phyloP scores from a whole-genome alignment of 1,140 invertebrate genomes.

The Cotesia vestalis region DNA sequence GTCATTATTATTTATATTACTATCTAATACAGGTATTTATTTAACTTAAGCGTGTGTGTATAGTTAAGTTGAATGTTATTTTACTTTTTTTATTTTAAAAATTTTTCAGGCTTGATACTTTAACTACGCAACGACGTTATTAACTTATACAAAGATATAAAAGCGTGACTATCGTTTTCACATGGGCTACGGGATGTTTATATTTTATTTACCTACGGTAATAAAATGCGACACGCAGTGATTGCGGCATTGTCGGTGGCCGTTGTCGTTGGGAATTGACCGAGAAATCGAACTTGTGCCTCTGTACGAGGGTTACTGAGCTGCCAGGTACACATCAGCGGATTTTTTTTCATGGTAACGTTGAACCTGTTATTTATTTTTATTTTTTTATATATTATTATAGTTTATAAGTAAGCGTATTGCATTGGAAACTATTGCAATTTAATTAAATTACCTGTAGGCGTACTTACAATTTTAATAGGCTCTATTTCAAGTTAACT shows the following conservation, averaged over 20 bases:
- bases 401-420: too few species aligned
- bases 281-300: constrained; percentile 25
- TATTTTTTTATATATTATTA: too few species aligned
- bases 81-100: background rate
- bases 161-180: constrained; percentile 20
- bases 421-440: too few species aligned
- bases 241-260: constrained; percentile 26
- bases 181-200: constrained; percentile 23
- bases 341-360: constrained; percentile 34
- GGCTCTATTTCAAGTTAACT: too few species aligned
- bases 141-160: constrained; percentile 9
- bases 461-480: too few species aligned
- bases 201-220: constrained; percentile 32
- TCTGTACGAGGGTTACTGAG: background rate
- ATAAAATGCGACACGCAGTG: constrained; percentile 32
- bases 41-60: too few species aligned
- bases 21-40: background rate
- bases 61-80: too few species aligned
- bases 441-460: too few species aligned
- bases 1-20: background rate
- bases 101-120: background rate
- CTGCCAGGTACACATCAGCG: constrained; percentile 1
- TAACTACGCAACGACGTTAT: background rate
- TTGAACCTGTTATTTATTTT: background rate
- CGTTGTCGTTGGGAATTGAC: constrained; percentile 21